phyloP scores from a whole-genome alignment of 2,888 invertebrate genomes.

The Micropterix aruncella region DNA sequence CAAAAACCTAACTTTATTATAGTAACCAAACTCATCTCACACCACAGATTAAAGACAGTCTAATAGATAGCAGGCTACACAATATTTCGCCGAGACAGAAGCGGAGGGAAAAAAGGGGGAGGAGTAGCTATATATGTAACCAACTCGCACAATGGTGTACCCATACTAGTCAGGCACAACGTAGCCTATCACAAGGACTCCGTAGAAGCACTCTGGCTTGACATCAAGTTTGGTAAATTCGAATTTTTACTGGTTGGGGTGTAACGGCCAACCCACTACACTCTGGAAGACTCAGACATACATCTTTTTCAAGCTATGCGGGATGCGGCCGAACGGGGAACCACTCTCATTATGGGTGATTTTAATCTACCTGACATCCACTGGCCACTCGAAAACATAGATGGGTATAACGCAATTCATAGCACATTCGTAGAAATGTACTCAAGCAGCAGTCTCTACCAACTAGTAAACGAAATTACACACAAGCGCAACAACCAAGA shows the following conservation, averaged over 20 bases:
- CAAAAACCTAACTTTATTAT: neutral
- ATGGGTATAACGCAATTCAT: too few species aligned
- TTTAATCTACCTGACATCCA: too few species aligned
- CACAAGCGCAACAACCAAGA: constrained; percentile 1
- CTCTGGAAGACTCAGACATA: constrained; percentile 1
- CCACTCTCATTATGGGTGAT: too few species aligned
- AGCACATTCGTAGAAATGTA: neutral
- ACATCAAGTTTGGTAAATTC: neutral
- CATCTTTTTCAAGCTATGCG: too few species aligned
- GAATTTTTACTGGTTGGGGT: neutral
- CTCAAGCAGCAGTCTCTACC: neutral
- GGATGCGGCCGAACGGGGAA: too few species aligned
- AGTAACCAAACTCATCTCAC: neutral
- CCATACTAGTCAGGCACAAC: neutral
- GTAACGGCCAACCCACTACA: neutral
- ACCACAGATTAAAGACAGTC: too few species aligned
- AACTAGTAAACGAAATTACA: neutral
- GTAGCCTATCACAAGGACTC: neutral
- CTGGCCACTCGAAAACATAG: too few species aligned
- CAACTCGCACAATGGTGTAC: constrained; percentile 1
- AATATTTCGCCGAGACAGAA: neutral
- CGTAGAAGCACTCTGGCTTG: constrained; percentile 1
- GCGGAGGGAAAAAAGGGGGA: constrained; percentile 1
- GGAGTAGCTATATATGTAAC: constrained; percentile 1
- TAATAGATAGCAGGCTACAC: constrained; percentile 1